Evolutionary conservation across 2,888 invertebrate genomes (phyloP), one percentile per base, ranked within the genome.

Genomic region (Cosmorhoe ocellata): DNA sequence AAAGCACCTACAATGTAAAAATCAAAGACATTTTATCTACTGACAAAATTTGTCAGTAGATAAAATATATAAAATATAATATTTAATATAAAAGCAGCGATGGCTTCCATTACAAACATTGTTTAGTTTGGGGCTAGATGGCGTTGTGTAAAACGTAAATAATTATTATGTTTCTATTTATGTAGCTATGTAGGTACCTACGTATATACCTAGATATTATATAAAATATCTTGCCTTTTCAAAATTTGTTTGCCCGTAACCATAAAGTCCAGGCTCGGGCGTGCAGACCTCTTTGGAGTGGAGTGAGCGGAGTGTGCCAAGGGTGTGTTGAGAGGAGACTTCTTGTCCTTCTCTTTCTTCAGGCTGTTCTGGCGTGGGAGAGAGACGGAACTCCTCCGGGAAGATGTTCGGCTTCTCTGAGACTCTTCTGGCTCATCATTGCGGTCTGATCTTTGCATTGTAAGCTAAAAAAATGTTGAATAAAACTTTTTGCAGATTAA

Each of bases 191-290:
- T n/a, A n/a, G n/a, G n/a, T n/a, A n/a, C n/a, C n/a, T n/a, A n/a
- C n/a, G n/a, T n/a, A n/a, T n/a, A 4, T 18, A 18, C 18, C 18
- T 18, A 3, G 2, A 3, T 18, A 18, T 18, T 2, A 18, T 3
- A 18, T 18, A 18, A 18, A 18, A 18, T 3, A n/a, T 47, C 51
- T 53, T 38, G 86, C 86, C 77, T 83, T 50, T 79, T 87, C 7
- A 76, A 50, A 0, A 87, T 71, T 57, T 84, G 88, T 18, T 81
- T 84, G 0, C 89, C 89, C 0, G 87, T 87, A 0, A 89, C 83
- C 1, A 81, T 45, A 14, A 89, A 81, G 3, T 89, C 88, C n/a
- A 80, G 56, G 6, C 74, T 76, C 0, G 66, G 67, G 33, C 79
- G 82, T 0, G 44, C 61, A 0, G 58, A 58, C 31, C 72, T 79